Percentiles rank a stretch among this genome's conserved stretches.
phyloP scores from a whole-genome alignment of 1,140 invertebrate species.

The Adelges cooleyi region DNA sequence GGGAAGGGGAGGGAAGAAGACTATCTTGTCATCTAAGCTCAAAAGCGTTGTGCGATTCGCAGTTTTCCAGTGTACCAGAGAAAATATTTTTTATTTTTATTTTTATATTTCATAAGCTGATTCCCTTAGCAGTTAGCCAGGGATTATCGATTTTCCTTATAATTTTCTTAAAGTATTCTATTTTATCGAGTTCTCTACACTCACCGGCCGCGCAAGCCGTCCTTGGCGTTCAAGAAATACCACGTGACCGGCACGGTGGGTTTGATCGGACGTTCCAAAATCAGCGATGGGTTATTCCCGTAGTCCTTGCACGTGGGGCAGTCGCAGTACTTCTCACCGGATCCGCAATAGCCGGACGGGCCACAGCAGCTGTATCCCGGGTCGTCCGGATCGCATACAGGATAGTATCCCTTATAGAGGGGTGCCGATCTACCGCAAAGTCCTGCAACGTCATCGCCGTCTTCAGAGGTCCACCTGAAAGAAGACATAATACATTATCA shows the following conservation, averaged over 20 bases:
- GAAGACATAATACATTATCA: background rate
- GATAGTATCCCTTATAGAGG: slow-evolving; percentile 32
- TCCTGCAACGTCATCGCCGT: slow-evolving; percentile 30
- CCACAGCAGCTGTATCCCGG: slow-evolving; percentile 32
- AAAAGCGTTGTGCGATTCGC: background rate
- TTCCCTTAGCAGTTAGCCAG: too few relatives aligned
- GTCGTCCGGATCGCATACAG: slow-evolving; percentile 32
- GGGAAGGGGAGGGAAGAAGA: too few relatives aligned
- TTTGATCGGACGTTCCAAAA: slow-evolving; percentile 30
- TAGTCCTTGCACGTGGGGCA: slow-evolving; percentile 31
- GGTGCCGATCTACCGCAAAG: slow-evolving; percentile 31
- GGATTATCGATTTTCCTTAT: too few relatives aligned
- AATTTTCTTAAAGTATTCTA: too few relatives aligned
- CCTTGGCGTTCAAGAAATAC: slow-evolving; percentile 30
- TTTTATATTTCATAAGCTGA: too few relatives aligned
- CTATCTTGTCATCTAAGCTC: too few relatives aligned
- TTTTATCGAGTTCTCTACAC: background rate
- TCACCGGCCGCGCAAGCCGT: slow-evolving; percentile 25
- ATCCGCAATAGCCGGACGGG: slow-evolving; percentile 30
- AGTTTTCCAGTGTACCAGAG: background rate
- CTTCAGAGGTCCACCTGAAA: slow-evolving; percentile 31
- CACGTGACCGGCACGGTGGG: slow-evolving; percentile 30
- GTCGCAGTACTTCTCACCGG: slow-evolving; percentile 30
- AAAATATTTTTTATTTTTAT: background rate
- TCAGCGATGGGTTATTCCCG: slow-evolving; percentile 30